A percentile compares a stretch with the other conserved stretches of the same genome.
phyloP scores from a whole-genome alignment of 2,888 invertebrate genomes.

The Ormyrus pomaceus region DNA sequence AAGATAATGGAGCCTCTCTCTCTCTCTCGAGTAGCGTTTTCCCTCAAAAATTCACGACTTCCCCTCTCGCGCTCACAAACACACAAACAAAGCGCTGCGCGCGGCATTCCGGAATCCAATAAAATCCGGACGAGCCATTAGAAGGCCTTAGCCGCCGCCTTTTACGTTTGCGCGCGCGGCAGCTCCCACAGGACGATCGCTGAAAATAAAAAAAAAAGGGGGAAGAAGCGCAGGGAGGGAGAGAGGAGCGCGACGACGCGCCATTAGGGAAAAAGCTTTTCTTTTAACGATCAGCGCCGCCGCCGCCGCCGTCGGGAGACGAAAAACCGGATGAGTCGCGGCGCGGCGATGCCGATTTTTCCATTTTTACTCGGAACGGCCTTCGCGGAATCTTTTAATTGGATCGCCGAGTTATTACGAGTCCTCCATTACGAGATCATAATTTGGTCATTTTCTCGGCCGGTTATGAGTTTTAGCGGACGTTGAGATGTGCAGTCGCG shows the following conservation, averaged over 20 bases:
- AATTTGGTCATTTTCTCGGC: constrained; percentile 20
- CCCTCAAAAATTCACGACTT: constrained; percentile 37
- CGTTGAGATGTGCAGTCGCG: no score
- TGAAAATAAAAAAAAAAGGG: constrained; percentile 6
- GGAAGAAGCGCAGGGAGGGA: not conserved
- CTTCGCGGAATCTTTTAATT: constrained; percentile 53
- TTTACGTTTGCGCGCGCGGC: constrained; percentile 4
- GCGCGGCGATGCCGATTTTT: constrained; percentile 14
- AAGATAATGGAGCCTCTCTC: constrained; percentile 30
- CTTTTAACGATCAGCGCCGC: not conserved
- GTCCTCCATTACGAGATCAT: constrained; percentile 1
- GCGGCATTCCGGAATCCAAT: constrained; percentile 35
- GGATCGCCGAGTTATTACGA: constrained; percentile 4
- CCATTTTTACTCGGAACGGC: not conserved
- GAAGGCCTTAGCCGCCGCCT: constrained; percentile 24
- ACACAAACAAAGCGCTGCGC: not conserved
- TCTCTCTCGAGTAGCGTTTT: constrained; percentile 9
- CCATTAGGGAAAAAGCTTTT: constrained; percentile 32
- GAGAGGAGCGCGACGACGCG: not conserved
- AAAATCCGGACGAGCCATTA: constrained; percentile 39
- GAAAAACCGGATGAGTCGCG: constrained; percentile 32
- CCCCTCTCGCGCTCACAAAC: not conserved
- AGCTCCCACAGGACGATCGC: constrained; percentile 27
- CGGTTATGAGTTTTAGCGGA: no score
- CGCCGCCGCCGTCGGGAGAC: not conserved